These are phyloP conservation scores for Gortyna flavago DNA, from an alignment of 2,888 invertebrate species.

Conservation along the genomic window DNA sequence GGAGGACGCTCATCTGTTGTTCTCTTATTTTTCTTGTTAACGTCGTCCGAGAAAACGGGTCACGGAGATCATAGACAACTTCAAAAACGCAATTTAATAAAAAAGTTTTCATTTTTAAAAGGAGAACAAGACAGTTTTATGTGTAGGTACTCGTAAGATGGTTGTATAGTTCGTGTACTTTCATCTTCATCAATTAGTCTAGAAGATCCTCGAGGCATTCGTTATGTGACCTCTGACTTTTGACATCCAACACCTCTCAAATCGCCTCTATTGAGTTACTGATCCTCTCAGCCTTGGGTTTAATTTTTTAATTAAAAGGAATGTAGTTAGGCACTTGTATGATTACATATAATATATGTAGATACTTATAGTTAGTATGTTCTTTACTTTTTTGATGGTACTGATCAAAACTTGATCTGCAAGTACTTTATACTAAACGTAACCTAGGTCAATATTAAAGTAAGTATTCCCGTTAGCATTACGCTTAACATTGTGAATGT, in stretches of 20 bases:
- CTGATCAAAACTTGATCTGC: slow-evolving; percentile 3
- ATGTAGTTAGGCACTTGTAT: slow-evolving; percentile 37
- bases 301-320: slow-evolving; percentile 66
- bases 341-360: slow-evolving; percentile 16
- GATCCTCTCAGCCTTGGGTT: slow-evolving; percentile 70
- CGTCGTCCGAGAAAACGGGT: slow-evolving; percentile 77
- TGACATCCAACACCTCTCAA: slow-evolving; percentile 75
- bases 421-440: slow-evolving; percentile 2
- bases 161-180: slow-evolving; percentile 45
- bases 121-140: slow-evolving; percentile 37
- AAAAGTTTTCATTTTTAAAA: slow-evolving; percentile 56
- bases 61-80: slow-evolving; percentile 70
- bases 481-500: not conserved
- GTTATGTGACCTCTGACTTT: slow-evolving; percentile 75
- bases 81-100: slow-evolving; percentile 62
- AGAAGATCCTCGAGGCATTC: slow-evolving; percentile 60
- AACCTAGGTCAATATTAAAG: slow-evolving; percentile 23
- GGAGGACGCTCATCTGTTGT: slow-evolving; percentile 81
- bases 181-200: slow-evolving; percentile 63
- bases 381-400: slow-evolving; percentile 16
- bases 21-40: slow-evolving; percentile 79
- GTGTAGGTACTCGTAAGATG: slow-evolving; percentile 35
- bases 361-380: slow-evolving; percentile 4
- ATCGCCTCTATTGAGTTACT: slow-evolving; percentile 74
- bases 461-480: not conserved